Percentiles rank a stretch among this genome's conserved stretches.
These are phyloP conservation scores for Potorous gilbertii DNA, from an alignment of 2,797 vertebrate genomes.

Conservation along the genomic window DNA sequence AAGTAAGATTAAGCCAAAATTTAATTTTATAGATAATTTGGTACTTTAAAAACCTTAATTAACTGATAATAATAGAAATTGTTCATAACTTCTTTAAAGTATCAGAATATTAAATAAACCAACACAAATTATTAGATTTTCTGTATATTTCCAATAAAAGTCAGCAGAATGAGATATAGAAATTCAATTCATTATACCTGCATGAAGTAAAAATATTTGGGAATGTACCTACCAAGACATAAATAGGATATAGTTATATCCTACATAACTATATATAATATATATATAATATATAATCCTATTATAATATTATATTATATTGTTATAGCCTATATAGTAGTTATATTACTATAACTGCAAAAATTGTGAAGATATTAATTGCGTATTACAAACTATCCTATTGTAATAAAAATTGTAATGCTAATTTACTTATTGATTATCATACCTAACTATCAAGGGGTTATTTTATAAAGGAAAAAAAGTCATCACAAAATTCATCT, in stretches of 20 bases:
- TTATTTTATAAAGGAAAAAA: neutral
- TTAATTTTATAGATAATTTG: neutral
- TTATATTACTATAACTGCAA: neutral
- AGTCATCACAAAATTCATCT: neutral
- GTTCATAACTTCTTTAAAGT: neutral
- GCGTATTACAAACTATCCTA: neutral
- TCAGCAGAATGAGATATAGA: neutral
- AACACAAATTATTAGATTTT: neutral
- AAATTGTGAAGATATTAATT: neutral
- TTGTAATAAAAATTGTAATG: neutral
- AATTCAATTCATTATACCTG: neutral
- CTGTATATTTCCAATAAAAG: neutral
- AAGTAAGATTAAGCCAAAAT: neutral
- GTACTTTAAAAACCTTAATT: neutral
- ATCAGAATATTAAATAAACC: neutral
- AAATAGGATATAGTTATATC: too few species aligned
- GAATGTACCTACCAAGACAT: neutral
- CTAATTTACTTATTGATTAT: neutral
- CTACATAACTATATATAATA: too few species aligned
- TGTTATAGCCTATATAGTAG: too few species aligned
- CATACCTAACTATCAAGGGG: neutral
- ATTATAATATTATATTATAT: too few species aligned
- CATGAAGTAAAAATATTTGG: neutral
- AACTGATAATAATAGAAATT: neutral
- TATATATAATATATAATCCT: too few species aligned